These are phyloP conservation scores for Catocala nupta DNA, from an alignment of 2,888 invertebrate species.

Conservation along the genomic window DNA sequence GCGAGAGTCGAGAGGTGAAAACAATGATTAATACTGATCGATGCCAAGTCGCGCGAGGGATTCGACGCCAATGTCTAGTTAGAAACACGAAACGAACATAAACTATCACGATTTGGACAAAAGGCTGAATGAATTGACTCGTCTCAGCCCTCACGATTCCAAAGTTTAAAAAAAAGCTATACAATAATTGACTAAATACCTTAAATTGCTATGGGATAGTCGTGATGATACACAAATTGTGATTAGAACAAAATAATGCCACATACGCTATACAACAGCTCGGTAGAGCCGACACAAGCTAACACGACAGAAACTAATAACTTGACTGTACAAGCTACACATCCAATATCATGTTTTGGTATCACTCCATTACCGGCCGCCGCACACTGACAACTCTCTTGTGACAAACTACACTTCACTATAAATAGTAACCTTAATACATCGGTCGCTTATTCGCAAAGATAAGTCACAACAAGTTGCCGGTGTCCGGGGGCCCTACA, in stretches of 20 bases:
- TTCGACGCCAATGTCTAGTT: slow-evolving; percentile 26
- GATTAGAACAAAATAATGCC: slow-evolving; percentile 24
- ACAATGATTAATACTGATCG: slow-evolving; percentile 79
- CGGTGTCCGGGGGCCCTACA: slow-evolving; percentile 13
- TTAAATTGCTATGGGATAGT: slow-evolving; percentile 76
- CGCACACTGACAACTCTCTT: slow-evolving; percentile 7
- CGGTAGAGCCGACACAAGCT: slow-evolving; percentile 20
- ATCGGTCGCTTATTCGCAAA: not conserved
- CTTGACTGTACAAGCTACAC: slow-evolving; percentile 22
- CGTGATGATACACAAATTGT: slow-evolving; percentile 55
- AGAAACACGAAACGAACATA: slow-evolving; percentile 45
- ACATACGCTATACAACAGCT: slow-evolving; percentile 13
- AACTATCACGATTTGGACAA: slow-evolving; percentile 67
- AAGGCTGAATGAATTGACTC: slow-evolving; percentile 69
- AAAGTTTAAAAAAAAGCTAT: slow-evolving; percentile 76
- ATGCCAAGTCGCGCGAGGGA: slow-evolving; percentile 71
- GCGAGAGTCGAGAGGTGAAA: slow-evolving; percentile 56
- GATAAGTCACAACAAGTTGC: not conserved
- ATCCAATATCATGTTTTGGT: slow-evolving; percentile 27
- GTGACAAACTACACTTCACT: not conserved
- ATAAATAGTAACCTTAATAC: not conserved
- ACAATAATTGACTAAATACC: slow-evolving; percentile 87
- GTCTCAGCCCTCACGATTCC: slow-evolving; percentile 65
- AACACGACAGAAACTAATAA: slow-evolving; percentile 19
- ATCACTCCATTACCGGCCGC: slow-evolving; percentile 7